Percentiles rank a stretch among this genome's conserved stretches.
Evolutionary conservation across 1,140 invertebrate genomes (phyloP).

Genomic region (Sitophilus oryzae): DNA sequence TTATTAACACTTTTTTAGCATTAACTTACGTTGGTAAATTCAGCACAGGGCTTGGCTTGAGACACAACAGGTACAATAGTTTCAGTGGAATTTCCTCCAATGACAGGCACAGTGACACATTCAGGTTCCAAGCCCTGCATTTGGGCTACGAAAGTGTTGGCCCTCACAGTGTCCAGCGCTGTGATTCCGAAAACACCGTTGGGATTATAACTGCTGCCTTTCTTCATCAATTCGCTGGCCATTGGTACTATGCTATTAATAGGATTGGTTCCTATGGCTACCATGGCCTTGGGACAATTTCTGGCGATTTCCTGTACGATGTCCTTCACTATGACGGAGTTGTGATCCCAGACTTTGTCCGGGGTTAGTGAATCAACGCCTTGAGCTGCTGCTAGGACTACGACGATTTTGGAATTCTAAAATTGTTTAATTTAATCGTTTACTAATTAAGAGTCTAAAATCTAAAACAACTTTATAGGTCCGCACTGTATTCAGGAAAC

Average conservation of each 20-base stretch:
- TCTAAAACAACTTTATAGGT: neutral
- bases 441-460: neutral
- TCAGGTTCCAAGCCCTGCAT: slow-evolving; percentile 54
- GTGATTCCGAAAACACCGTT: slow-evolving; percentile 74
- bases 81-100: slow-evolving; percentile 72
- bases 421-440: slow-evolving; percentile 6
- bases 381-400: slow-evolving; percentile 45
- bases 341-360: slow-evolving; percentile 45
- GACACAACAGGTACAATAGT: slow-evolving; percentile 81
- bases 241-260: slow-evolving; percentile 55
- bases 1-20: no score
- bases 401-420: slow-evolving; percentile 50
- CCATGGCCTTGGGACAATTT: slow-evolving; percentile 48
- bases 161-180: slow-evolving; percentile 67
- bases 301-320: slow-evolving; percentile 47
- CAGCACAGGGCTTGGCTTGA: slow-evolving; percentile 54
- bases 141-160: slow-evolving; percentile 63
- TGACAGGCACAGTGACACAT: slow-evolving; percentile 67
- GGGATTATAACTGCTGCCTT: slow-evolving; percentile 58
- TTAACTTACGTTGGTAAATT: slow-evolving; percentile 43
- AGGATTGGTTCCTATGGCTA: slow-evolving; percentile 53
- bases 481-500: no score
- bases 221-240: slow-evolving; percentile 52
- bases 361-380: slow-evolving; percentile 16
- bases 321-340: slow-evolving; percentile 46